Conservation (phyloP, 2,797 vertebrate genomes). For the Lithobates sylvaticus region DNA sequence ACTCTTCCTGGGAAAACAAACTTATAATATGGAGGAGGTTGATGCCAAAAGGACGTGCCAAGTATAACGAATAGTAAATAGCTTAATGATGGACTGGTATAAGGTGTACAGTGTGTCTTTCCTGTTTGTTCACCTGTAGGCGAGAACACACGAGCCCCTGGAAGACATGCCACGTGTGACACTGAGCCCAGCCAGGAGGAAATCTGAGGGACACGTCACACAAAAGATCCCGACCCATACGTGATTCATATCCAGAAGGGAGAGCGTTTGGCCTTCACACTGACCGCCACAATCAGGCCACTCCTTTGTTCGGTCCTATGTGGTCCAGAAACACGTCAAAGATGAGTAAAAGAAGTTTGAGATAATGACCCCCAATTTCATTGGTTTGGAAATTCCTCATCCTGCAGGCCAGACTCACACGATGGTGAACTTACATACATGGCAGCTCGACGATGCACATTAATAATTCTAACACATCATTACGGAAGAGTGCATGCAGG, state of each 20-base stretch:
- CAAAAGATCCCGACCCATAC: background rate
- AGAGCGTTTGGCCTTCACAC: too few species aligned
- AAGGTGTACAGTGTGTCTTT: background rate
- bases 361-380: background rate
- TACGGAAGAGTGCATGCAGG: background rate
- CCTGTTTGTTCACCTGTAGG: background rate
- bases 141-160: background rate
- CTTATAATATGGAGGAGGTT: background rate
- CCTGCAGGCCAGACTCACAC: background rate
- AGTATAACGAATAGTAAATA: background rate
- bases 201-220: background rate
- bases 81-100: background rate
- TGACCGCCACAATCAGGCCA: background rate
- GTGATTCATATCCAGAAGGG: too few species aligned
- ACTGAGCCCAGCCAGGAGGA: background rate
- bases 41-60: background rate
- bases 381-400: background rate
- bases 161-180: background rate
- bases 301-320: conserved; percentile 14
- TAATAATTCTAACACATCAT: background rate
- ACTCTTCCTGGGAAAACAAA: background rate
- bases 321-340: background rate
- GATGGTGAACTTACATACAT: background rate
- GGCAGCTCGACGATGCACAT: background rate
- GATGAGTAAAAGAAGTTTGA: background rate